A percentile compares a stretch with the other conserved stretches of the same genome.
Evolutionary conservation across 2,113 vertebrate genomes (phyloP).

Genomic region (Corythoichthys haematopterus): DNA sequence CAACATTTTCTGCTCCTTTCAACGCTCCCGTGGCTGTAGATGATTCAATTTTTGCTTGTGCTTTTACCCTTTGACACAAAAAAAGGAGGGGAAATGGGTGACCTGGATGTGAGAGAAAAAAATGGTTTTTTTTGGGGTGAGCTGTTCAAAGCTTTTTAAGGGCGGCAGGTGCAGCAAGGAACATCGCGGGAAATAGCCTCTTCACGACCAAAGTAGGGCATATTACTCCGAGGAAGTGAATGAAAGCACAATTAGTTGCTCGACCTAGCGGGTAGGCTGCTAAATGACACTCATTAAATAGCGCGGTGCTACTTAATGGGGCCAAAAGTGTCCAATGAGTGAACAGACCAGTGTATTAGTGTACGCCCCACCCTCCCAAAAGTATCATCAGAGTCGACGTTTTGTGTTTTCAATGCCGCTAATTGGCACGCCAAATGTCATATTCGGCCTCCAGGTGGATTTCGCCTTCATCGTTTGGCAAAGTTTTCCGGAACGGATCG

Average conservation of each 20-base stretch:
- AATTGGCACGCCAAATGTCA: neutral
- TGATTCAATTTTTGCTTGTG: slow-evolving; percentile 28
- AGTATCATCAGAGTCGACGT: neutral
- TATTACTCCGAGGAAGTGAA: too few species aligned
- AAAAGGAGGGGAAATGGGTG: too few species aligned
- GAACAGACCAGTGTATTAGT: neutral
- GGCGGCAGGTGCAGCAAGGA: too few species aligned
- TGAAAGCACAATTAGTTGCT: neutral
- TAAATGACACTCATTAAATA: neutral
- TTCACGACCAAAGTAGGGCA: too few species aligned
- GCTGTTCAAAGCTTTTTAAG: too few species aligned
- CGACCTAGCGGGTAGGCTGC: neutral
- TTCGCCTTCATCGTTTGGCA: slow-evolving; percentile 78
- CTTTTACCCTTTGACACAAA: neutral
- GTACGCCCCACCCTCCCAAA: neutral
- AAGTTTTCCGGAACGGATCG: slow-evolving; percentile 75
- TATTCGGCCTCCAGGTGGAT: slow-evolving; percentile 63
- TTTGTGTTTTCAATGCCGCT: neutral
- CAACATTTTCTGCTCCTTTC: slow-evolving; percentile 55
- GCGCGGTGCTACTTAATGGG: neutral
- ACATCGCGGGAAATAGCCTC: too few species aligned
- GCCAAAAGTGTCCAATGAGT: neutral
- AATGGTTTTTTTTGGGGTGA: too few species aligned
- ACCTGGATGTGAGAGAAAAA: too few species aligned
- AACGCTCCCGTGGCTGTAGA: slow-evolving; percentile 51